Percentiles rank a stretch among this genome's conserved stretches.
phyloP scores from a whole-genome alignment of 2,797 vertebrate genomes.

The Dermochelys coriacea region DNA sequence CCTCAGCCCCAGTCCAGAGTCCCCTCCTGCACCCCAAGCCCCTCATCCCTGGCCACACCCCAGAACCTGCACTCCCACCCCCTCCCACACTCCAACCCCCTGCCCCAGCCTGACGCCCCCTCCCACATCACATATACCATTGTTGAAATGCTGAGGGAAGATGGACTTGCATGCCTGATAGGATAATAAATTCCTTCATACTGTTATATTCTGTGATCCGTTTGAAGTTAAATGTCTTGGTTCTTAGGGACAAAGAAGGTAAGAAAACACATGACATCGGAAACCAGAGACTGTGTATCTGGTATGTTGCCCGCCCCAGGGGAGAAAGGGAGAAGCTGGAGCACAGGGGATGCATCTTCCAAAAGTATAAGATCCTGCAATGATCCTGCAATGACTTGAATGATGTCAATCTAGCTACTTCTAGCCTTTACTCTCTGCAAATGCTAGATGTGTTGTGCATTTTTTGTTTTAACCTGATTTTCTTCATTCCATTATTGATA shows the following conservation, averaged over 20 bases:
- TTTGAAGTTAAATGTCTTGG: not conserved
- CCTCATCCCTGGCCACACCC: no score
- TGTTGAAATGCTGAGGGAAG: slow-evolving; percentile 59
- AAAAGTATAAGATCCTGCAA: not conserved
- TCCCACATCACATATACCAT: not conserved
- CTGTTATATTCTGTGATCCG: not conserved
- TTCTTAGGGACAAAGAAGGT: not conserved
- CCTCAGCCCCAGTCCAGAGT: no score
- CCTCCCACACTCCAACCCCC: no score
- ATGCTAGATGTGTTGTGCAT: fast-evolving
- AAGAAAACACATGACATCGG: slow-evolving; percentile 28
- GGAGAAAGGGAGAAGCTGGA: slow-evolving; percentile 18
- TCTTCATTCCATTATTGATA: not conserved
- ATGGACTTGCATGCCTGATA: slow-evolving; percentile 39
- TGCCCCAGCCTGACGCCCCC: no score
- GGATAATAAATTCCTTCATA: slow-evolving; percentile 21
- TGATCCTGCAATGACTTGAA: not conserved
- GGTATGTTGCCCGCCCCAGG: slow-evolving; percentile 40
- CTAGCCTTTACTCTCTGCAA: not conserved
- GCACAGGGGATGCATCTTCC: slow-evolving; percentile 32
- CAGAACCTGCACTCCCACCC: no score
- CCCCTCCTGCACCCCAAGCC: no score
- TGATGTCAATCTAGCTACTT: not conserved
- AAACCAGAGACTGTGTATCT: not conserved
- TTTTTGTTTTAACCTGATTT: not conserved